Base-by-base conservation (phyloP, 2,888 invertebrate genomes). In the Meloe dianella region DNA sequence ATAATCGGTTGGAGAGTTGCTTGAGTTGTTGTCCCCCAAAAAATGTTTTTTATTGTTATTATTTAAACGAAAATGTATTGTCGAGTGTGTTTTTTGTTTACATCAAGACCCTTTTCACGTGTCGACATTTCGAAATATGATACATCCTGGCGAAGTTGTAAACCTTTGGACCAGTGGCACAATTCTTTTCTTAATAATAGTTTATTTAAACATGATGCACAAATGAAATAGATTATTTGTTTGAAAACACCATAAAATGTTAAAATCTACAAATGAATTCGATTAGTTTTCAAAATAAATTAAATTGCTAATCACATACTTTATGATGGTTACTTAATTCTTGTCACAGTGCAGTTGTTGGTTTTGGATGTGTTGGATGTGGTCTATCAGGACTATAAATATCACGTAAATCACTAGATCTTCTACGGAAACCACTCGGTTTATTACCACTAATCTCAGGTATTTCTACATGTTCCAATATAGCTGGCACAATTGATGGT, bases 81-180 rank as follows among this genome's bases (percentile, higher is more conserved):
- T 58, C n/a, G n/a, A n/a, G 38, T 38, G 27, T 30, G 1, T 64
- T 32, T 6, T 58, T 12, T 64, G 79, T 79, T 79, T 77, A 84
- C 84, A 66, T 83, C 82, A 54, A 87, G 74, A 60, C 79, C 77
- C 70, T 93, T 91, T 78, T 96, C 96, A 67, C 96, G 89, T 61
- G 93, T 91, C 97, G 97, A 98, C 83, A 95, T 95, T 83, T 97
- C 97, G 57, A 98, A 87, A 78, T 96, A 94, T 0, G 95, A 95
- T 67, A 98, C 86, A 85, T 98, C 98, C 85, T 96, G 97, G 51
- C 93, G 88, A 76, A 98, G 97, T 84, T 98, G 97, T 89, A 97
- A 93, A 0, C 98, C 98, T 80, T 97, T 97, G 54, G 95, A 93
- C 97, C 98, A 98, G 85, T 97, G 95, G 84, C 98, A 99, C 79